Evolutionary conservation across 1,140 invertebrate genomes (phyloP), one percentile per base, ranked within the genome.

Genomic region (Temnothorax curvispinosus): DNA sequence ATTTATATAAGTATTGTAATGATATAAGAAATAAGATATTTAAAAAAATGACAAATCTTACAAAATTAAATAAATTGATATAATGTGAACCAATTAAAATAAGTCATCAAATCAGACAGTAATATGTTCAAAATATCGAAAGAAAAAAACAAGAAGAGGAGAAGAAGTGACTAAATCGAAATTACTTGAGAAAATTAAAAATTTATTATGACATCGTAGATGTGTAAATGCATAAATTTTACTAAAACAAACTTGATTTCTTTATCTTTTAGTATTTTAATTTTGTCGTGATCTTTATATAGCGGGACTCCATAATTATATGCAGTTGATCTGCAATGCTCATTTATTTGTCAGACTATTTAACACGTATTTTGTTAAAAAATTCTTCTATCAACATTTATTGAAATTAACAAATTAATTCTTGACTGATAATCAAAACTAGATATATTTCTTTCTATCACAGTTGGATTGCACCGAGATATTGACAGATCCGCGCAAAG

Each of bases 401-500:
- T 35, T 18, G 11, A 44, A 44, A 44, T 50, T 58, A 27, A 1
- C 3, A 18, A 82, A 58, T 54, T 38, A 74, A 82, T 82, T 47
- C 11, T 35, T 47, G 6, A 5, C 15, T 44, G n/a, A 41, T 56
- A 50, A 62, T 62, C 18, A 6, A 85, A 75, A 38, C 6, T 32
- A 60, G 35, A 82, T 74, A 84, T 1, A 32, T 75, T 38, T 60
- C 21, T 54, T 38, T 60, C 21, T 54, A 54, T 13, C 15, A 32
- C 35, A 50, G 50, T 38, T 82, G 56, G 32, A 87, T 60, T 13
- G 11, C 11, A 50, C 84, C 56, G 65, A 76, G 60, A 71, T 84
- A 44, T 89, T 74, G 27, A 65, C 44, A 72, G 85, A 89, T 84
- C 47, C n/a, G 32, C n/a, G 15, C 44, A 44, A 85, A 64, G 50